Evolutionary conservation across 2,113 vertebrate species (phyloP).

Genomic region (Aleadryas rufinucha): DNA sequence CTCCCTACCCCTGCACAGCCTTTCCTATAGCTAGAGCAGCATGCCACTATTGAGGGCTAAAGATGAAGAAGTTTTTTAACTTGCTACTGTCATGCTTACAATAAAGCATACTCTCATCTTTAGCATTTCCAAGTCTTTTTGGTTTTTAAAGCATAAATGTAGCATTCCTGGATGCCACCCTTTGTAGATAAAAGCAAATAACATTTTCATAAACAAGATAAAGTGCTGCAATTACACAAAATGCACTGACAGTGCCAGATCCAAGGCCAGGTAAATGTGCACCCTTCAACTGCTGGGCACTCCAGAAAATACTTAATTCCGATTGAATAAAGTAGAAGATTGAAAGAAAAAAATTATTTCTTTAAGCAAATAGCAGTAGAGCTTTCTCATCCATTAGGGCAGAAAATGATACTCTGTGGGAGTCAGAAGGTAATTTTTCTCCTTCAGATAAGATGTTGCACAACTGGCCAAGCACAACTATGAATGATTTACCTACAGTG

Average conservation of each 20-base stretch:
- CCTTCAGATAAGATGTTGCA: slow-evolving; percentile 31
- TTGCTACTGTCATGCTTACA: slow-evolving; percentile 3
- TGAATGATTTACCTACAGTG: slow-evolving; percentile 35
- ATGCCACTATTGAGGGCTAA: slow-evolving; percentile 34
- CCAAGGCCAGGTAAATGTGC: not conserved
- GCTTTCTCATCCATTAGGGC: slow-evolving; percentile 3
- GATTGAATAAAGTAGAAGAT: slow-evolving; percentile 16
- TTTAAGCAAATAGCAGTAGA: not conserved
- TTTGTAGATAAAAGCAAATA: slow-evolving; percentile 17
- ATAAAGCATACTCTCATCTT: not conserved
- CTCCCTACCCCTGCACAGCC: not conserved
- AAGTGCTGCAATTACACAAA: slow-evolving; percentile 4
- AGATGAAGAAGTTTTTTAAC: slow-evolving; percentile 53
- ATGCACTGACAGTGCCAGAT: not conserved
- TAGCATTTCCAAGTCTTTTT: slow-evolving; percentile 11
- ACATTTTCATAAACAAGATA: slow-evolving; percentile 30
- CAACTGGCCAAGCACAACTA: slow-evolving; percentile 42
- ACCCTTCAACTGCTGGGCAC: not conserved
- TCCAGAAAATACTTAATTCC: slow-evolving; percentile 55
- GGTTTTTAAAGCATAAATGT: not conserved
- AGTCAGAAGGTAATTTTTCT: slow-evolving; percentile 48
- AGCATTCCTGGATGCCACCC: not conserved
- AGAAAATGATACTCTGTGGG: slow-evolving; percentile 42
- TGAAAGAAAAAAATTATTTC: not conserved
- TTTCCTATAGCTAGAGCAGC: slow-evolving; percentile 48